phyloP scores from a whole-genome alignment of 23 tunicate genomes.

The Styela clava region DNA sequence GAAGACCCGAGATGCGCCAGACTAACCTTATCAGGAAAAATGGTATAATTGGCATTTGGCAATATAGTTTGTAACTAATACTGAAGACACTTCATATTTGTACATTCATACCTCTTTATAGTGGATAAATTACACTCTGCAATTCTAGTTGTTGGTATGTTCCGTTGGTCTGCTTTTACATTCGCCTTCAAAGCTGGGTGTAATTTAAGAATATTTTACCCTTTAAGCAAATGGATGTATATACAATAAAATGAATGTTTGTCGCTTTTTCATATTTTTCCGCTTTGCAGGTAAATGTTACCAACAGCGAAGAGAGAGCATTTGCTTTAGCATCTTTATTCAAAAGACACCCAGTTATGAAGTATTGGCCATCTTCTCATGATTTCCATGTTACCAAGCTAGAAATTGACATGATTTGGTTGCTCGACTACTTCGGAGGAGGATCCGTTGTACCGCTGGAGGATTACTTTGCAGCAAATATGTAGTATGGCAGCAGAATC shows the following conservation, averaged over 20 bases:
- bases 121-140: too few relatives aligned
- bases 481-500: too few relatives aligned
- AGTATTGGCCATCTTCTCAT: conserved; percentile 46
- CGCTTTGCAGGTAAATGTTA: conserved; percentile 25
- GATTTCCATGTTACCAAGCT: conserved; percentile 52
- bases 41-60: conserved; percentile 28
- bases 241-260: too few relatives aligned
- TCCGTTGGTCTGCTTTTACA: too few relatives aligned
- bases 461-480: conserved; percentile 36
- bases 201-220: too few relatives aligned
- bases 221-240: too few relatives aligned
- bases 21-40: conserved; percentile 59
- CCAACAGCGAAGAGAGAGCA: conserved; percentile 31
- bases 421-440: conserved; percentile 62
- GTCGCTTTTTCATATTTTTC: too few relatives aligned
- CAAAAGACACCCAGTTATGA: conserved; percentile 73
- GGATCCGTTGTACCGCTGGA: conserved; percentile 24
- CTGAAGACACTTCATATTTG: too few relatives aligned
- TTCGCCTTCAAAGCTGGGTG: too few relatives aligned
- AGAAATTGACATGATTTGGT: conserved; percentile 54
- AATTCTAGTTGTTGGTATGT: too few relatives aligned
- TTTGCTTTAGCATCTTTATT: conserved; percentile 73
- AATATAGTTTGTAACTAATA: too few relatives aligned
- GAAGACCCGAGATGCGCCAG: conserved; percentile 81
- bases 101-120: too few relatives aligned